Conservation (phyloP, 2,113 vertebrate genomes). For the Hymenochirus boettgeri region DNA sequence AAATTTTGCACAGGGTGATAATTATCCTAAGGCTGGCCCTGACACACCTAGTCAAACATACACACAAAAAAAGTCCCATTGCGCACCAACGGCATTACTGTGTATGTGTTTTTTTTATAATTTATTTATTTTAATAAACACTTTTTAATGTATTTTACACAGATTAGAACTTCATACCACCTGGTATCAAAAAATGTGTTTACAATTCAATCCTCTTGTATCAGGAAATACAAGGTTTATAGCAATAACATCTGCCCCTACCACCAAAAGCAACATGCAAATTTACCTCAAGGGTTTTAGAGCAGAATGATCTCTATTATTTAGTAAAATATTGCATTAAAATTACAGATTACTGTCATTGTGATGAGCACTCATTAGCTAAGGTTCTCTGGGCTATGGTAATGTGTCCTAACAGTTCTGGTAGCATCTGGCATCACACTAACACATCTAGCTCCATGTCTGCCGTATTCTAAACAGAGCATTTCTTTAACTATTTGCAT, state of each 20-base stretch:
- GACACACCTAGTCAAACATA: too few species aligned
- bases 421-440: not conserved
- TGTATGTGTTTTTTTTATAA: not conserved
- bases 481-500: too few species aligned
- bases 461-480: too few species aligned
- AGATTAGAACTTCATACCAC: not conserved
- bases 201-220: slow-evolving; percentile 18
- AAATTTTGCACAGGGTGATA: too few species aligned
- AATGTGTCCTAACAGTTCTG: not conserved
- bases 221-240: slow-evolving; percentile 33
- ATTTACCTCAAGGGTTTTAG: slow-evolving; percentile 31
- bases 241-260: slow-evolving; percentile 26
- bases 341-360: slow-evolving; percentile 1
- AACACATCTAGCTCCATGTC: not conserved
- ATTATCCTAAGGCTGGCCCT: too few species aligned
- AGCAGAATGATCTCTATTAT: slow-evolving; percentile 22
- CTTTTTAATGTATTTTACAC: not conserved
- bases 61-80: too few species aligned
- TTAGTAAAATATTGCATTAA: slow-evolving; percentile 7
- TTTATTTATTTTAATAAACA: not conserved
- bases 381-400: not conserved
- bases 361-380: slow-evolving; percentile 2
- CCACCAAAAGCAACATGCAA: slow-evolving; percentile 24
- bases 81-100: too few species aligned
- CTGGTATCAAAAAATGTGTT: slow-evolving; percentile 8